These are phyloP conservation scores for Alexandromys fortis DNA, from an alignment of 2,113 vertebrate species.

Conservation along the genomic window DNA sequence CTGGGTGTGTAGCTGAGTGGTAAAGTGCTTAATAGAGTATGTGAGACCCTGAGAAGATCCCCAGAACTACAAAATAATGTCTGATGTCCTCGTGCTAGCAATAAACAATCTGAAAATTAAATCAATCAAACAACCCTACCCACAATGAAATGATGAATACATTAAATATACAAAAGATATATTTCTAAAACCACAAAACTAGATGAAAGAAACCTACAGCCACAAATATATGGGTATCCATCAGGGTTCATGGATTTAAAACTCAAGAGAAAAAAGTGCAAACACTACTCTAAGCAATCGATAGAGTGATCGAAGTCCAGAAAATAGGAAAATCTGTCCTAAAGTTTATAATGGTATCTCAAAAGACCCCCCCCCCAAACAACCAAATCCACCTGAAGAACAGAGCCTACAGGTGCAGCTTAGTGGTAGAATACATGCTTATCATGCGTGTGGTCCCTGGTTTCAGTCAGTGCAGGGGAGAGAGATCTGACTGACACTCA, in stretches of 20 bases:
- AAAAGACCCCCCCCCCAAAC: not conserved
- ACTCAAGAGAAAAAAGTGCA: not conserved
- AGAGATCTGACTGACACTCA: not conserved
- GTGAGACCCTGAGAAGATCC: not conserved
- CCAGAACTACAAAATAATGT: not conserved
- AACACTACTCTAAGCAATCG: not conserved
- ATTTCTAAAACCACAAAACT: slow-evolving; percentile 30
- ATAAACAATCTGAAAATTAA: slow-evolving; percentile 8
- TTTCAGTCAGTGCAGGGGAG: not conserved
- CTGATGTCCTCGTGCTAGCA: slow-evolving; percentile 1
- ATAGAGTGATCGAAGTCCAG: not conserved
- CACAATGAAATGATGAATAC: slow-evolving; percentile 18
- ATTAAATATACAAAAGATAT: slow-evolving; percentile 37
- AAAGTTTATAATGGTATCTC: not conserved
- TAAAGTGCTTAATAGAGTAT: not conserved
- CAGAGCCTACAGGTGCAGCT: not conserved
- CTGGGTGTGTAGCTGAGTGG: not conserved
- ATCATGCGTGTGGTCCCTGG: not conserved
- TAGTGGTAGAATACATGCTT: not conserved
- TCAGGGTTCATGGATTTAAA: not conserved
- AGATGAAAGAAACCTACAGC: slow-evolving; percentile 24
- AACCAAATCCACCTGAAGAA: slow-evolving; percentile 7
- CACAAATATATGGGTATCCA: not conserved
- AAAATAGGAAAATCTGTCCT: slow-evolving; percentile 22
- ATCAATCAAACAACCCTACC: slow-evolving; percentile 40